Conservation (phyloP, 2,113 vertebrate genomes). For the Nanorana parkeri region DNA sequence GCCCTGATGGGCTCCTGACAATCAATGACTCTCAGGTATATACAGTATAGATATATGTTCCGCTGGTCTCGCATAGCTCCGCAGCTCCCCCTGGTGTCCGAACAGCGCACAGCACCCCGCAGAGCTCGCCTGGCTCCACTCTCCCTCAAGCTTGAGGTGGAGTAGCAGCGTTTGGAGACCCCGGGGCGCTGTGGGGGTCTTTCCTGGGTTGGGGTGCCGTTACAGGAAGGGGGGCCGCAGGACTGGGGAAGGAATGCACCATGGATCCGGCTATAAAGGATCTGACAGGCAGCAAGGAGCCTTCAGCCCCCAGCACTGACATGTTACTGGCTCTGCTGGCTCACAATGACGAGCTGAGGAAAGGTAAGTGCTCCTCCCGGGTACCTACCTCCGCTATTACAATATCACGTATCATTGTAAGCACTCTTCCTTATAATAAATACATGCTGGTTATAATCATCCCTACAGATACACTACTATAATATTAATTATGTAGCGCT, state of each 20-base stretch:
- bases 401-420: too few species aligned
- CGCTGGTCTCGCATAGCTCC: neutral
- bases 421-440: too few species aligned
- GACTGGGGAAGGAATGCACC: conserved; percentile 58
- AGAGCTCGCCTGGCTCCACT: conserved; percentile 22
- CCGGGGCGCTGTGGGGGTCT: neutral
- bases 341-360: conserved; percentile 76
- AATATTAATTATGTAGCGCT: too few species aligned
- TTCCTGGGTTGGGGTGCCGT: neutral
- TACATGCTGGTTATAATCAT: too few species aligned
- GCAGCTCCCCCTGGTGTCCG: conserved; percentile 12
- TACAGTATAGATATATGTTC: too few species aligned
- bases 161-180: neutral
- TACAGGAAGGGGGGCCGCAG: neutral
- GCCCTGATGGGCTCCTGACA: too few species aligned
- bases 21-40: too few species aligned
- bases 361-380: conserved; percentile 70
- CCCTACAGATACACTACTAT: too few species aligned
- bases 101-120: neutral
- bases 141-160: conserved; percentile 50
- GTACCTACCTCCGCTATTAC: too few species aligned
- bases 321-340: conserved; percentile 80
- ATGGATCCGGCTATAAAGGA: conserved; percentile 72
- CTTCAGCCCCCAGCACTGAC: conserved; percentile 64
- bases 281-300: conserved; percentile 66